Percentiles rank a stretch among this genome's conserved stretches.
phyloP scores from a whole-genome alignment of 2,797 vertebrate genomes.

The Ctenopoma multispine region DNA sequence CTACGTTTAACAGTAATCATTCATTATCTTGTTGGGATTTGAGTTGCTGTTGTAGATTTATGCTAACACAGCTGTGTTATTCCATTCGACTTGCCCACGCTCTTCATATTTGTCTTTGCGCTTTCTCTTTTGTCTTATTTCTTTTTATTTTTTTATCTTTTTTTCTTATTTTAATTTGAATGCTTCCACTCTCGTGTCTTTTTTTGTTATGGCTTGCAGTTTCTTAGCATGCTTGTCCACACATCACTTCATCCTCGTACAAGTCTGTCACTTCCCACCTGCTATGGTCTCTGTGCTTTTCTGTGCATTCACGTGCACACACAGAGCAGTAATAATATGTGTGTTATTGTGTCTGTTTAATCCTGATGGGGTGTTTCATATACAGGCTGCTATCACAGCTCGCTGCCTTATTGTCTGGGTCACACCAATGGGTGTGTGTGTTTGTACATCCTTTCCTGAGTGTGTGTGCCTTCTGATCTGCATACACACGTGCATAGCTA shows the following conservation, averaged over 20 bases:
- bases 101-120: not conserved
- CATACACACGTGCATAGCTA: slow-evolving; percentile 4
- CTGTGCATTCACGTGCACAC: slow-evolving; percentile 19
- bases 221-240: slow-evolving; percentile 9
- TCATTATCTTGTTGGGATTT: not conserved
- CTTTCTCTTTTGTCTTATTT: no score
- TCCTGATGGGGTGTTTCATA: slow-evolving; percentile 98
- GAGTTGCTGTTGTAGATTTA: not conserved
- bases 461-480: slow-evolving; percentile 10
- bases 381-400: slow-evolving; percentile 95
- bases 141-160: not conserved
- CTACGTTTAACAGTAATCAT: not conserved
- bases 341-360: slow-evolving; percentile 85
- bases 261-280: slow-evolving; percentile 46
- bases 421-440: slow-evolving; percentile 84
- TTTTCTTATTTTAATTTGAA: not conserved
- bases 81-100: no score
- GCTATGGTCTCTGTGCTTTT: slow-evolving; percentile 29
- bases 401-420: slow-evolving; percentile 96
- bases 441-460: not conserved
- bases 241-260: slow-evolving; percentile 33
- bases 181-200: not conserved
- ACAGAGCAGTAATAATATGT: slow-evolving; percentile 77
- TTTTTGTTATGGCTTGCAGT: not conserved
- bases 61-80: accelerated